Evolutionary conservation across 1,140 invertebrate genomes (phyloP), one percentile per base, ranked within the genome.

Genomic region (Paralvinella palmiformis): DNA sequence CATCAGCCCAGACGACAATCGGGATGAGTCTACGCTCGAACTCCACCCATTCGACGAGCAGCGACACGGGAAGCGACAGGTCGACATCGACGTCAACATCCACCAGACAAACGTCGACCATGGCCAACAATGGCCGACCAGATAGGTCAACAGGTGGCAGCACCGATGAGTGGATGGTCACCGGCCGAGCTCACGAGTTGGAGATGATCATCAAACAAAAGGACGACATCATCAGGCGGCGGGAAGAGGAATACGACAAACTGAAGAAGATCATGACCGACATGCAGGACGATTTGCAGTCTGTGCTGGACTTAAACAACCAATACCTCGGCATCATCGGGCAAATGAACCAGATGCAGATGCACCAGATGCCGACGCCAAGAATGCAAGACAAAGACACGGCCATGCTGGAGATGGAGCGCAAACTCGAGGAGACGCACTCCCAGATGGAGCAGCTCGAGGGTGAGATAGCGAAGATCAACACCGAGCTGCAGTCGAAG

Each of bases 321-420:
- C 33, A 60, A 24, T 60, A 60, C 22, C 41, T 60, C 1, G 31
- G n/a, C 17, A 60, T 60, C 58, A 60, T 60, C 41, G 33, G 58
- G 6, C 58, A 60, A 37, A 13, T 60, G 15, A 60, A 60, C 22
- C 35, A 41, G 20, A 60, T 60, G 55, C 48, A 52, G 48, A 52
- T 52, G 48, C n/a, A n/a, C n/a, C n/a, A n/a, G n/a, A 52, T 52
- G 48, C 27, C 29, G n/a, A 57, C 55, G 27, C 55, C 33, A 17
- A 24, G 55, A 10, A 20, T 22, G 13, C 55, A 57, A n/a, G 27
- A 13, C 7, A 24, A 60, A 15, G 1, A 20, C 33, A 41, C 15
- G 35, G 24, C 36, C 6, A 32, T 44, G 33, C 24, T 41, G 36
- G 20, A 60, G 35, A n/a, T n/a, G n/a, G n/a, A n/a, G n/a, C n/a